phyloP scores from a whole-genome alignment of 2,113 vertebrate genomes.

The Chaenogobius annularis region DNA sequence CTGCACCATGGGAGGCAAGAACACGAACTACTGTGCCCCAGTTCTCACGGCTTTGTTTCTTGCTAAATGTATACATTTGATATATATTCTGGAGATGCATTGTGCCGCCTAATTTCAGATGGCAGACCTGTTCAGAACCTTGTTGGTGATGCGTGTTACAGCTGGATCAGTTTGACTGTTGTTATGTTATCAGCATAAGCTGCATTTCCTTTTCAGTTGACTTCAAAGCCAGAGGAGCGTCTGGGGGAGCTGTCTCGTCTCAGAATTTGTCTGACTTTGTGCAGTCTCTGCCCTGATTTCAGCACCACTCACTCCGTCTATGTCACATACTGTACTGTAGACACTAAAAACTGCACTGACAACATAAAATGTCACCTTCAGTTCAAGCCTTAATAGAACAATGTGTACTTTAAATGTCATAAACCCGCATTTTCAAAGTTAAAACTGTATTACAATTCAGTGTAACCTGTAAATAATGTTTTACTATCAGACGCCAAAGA shows the following conservation, averaged over 20 bases:
- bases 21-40: not conserved
- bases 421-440: not conserved
- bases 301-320: slow-evolving; percentile 1
- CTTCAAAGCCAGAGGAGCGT: slow-evolving; percentile 27
- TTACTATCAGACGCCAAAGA: too few species aligned
- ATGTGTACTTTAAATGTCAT: not conserved
- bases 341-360: not conserved
- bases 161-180: slow-evolving; percentile 11
- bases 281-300: slow-evolving; percentile 7
- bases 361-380: too few species aligned
- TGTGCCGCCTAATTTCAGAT: not conserved
- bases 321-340: not conserved
- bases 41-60: too few species aligned
- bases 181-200: slow-evolving; percentile 6
- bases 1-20: not conserved
- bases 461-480: too few species aligned
- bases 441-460: too few species aligned
- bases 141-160: not conserved
- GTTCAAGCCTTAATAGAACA: not conserved
- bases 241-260: slow-evolving; percentile 27
- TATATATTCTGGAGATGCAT: not conserved
- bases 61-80: not conserved
- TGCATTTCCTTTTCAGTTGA: slow-evolving; percentile 7
- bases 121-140: too few species aligned
- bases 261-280: slow-evolving; percentile 22